Evolutionary conservation across 2,797 vertebrate genomes (phyloP).

Genomic region (Lophius americanus): DNA sequence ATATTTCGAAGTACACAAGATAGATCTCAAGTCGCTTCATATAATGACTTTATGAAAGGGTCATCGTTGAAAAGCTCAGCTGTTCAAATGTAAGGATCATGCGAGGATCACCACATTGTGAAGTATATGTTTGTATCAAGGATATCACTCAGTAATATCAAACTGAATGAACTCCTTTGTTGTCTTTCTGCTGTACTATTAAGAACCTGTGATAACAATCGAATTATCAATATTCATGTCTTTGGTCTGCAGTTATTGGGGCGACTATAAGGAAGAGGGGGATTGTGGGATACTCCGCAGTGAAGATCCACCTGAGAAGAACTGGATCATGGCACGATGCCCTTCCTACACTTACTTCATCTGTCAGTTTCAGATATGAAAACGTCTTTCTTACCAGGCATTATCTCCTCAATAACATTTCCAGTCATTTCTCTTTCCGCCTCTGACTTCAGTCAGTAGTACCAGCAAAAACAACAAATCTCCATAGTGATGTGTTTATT

Average conservation of each 20-base stretch:
- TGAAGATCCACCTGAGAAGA: slow-evolving; percentile 1
- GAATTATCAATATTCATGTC: not conserved
- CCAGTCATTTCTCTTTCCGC: not conserved
- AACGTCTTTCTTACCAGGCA: not conserved
- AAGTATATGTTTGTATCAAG: no score
- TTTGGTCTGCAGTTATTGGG: slow-evolving; percentile 74
- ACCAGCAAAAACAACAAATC: slow-evolving; percentile 4
- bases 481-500: slow-evolving; percentile 12
- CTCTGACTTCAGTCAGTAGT: slow-evolving; percentile 7
- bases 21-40: no score
- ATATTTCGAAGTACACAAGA: no score
- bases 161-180: not conserved
- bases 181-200: not conserved
- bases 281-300: slow-evolving; percentile 64
- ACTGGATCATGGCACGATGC: slow-evolving; percentile 54
- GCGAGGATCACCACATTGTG: no score
- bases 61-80: no score
- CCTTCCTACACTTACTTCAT: slow-evolving; percentile 58
- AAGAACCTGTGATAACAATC: not conserved
- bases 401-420: slow-evolving; percentile 15
- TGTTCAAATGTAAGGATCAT: no score
- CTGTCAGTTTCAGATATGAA: slow-evolving; percentile 63
- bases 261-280: fast-evolving
- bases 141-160: no score
- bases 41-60: no score